Evolutionary conservation across 2,888 invertebrate species (phyloP).

Genomic region (Torymus tubicola): DNA sequence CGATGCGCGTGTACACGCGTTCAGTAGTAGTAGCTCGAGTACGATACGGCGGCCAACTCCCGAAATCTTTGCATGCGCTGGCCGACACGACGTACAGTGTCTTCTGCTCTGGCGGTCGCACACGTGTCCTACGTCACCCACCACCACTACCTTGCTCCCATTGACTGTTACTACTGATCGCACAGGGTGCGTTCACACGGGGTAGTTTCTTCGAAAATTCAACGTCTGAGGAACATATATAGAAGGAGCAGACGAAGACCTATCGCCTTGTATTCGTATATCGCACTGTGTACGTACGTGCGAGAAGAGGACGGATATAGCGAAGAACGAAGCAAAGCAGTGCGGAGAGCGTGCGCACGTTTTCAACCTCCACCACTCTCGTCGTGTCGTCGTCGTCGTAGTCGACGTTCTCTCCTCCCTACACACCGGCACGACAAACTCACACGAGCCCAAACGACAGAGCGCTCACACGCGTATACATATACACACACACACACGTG

Average conservation of each 20-base stretch:
- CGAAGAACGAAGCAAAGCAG: too few species aligned
- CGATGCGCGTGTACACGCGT: not conserved
- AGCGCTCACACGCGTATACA: not conserved
- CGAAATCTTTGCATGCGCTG: too few species aligned
- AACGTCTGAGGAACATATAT: too few species aligned
- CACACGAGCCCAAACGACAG: not conserved
- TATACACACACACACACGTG: not conserved
- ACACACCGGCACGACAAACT: not conserved
- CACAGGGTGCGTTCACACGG: not conserved
- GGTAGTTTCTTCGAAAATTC: too few species aligned
- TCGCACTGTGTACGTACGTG: too few species aligned
- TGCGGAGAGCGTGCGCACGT: conserved; percentile 25
- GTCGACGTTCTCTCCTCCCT: conserved; percentile 13
- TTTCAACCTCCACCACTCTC: conserved; percentile 32
- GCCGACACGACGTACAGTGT: not conserved
- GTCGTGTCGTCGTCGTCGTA: conserved; percentile 17
- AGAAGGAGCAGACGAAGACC: too few species aligned
- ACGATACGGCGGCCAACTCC: too few species aligned
- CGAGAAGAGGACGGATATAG: too few species aligned
- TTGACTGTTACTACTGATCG: conserved; percentile 34
- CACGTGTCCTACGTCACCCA: conserved; percentile 10
- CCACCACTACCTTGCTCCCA: not conserved
- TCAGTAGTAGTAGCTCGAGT: too few species aligned
- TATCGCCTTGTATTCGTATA: too few species aligned
- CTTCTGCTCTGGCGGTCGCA: conserved; percentile 11